Base-by-base conservation (phyloP, 1,140 invertebrate genomes). In the Drosophila sucinea region DNA sequence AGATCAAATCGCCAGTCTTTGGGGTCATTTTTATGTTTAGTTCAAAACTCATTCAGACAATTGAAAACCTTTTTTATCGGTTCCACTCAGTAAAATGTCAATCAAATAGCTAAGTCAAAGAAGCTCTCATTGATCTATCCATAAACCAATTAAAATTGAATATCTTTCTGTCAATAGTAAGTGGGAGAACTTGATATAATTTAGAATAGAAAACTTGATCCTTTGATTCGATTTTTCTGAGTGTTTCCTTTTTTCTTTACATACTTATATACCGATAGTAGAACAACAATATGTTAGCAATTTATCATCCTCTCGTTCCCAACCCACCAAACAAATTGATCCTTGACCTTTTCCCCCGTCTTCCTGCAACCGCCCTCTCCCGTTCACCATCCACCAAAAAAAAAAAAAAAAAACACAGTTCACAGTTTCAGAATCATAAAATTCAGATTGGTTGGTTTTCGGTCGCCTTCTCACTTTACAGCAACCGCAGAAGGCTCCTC, bases 381-480 rank as follows among this genome's bases (percentile, higher is more conserved):
- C 67, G 17, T 47, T 44, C 38, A 60, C 61, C 67, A 17, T 35
- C 27, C 56, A 67, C 63, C 41, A 35, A 35, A 44, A 61, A 54
- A 60, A 71, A 51, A 29, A 35, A 11, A 38, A 61, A 32, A 38
- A 75, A 79, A 58, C 56, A 65, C 65, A 67, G 64, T 72, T 64
- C 68, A 77, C 71, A 61, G 75, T 76, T 58, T 69, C 64, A 84
- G 65, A 67, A 51, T 60, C 38, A 64, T 64, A 55, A 60, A 73
- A 70, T 70, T 77, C 74, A 80, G 79, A 91, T 91, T 92, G 91
- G 93, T 94, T 93, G 93, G 94, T 93, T 94, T 94, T 94, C 94
- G 93, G 95, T 95, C 94, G 95, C 95, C 95, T 95, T 95, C 95
- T 95, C 95, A 93, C 93, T 70, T 94, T 95, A 95, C 95, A 95